Evolutionary conservation across 53 echinoderm and acorn worm genomes (phyloP), one percentile per base, ranked within the genome.

Genomic region (Luidia sarsii): DNA sequence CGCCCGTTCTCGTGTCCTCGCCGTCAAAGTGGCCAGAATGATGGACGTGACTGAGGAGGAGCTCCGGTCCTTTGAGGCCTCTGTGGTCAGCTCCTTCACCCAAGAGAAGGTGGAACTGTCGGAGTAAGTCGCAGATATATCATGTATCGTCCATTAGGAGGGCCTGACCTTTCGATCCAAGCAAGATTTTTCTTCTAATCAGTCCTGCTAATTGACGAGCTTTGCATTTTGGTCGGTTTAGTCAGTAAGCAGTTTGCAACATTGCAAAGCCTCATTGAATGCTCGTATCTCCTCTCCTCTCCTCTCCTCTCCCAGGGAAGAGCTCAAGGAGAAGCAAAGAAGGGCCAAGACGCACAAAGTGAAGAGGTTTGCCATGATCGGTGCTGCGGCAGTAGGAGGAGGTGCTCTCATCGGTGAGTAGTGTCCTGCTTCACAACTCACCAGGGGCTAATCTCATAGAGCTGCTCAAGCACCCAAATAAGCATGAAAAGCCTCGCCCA

Each of bases 321-420:
- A 97, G 69, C 75, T 87, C 63, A 68, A 62, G 67, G 94, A 94
- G 55, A 88, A 86, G 51, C 68, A 81, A 14, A 94, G 94, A 75
- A 83, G 87, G 43, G 89, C 88, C 31, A 87, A 68, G 80, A 84
- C 74, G 62, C 81, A 89, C 65, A 99, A 99, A 34, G 81, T 83
- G 2, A 90, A 89, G 27, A 75, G 94, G 9, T 89, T 80, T 23
- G 57, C 77, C 11, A 66, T 89, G 80, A 93, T 99, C 33, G 94
- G 99, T 19, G 93, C 93, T 18, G 99, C 99, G 29, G 91, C 99
- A 27, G 49, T 99, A 4, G 99, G 91, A 57, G 99, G 99, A 1
- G 99, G 99, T 30, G 99, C 91, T 50, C 70, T 93, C 16, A 99
- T 99, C 55, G 99, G 99, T 99, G 49, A 41, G 83, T n/a, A 28